phyloP scores from a whole-genome alignment of 2,888 invertebrate genomes.

The Tetragonula carbonaria region DNA sequence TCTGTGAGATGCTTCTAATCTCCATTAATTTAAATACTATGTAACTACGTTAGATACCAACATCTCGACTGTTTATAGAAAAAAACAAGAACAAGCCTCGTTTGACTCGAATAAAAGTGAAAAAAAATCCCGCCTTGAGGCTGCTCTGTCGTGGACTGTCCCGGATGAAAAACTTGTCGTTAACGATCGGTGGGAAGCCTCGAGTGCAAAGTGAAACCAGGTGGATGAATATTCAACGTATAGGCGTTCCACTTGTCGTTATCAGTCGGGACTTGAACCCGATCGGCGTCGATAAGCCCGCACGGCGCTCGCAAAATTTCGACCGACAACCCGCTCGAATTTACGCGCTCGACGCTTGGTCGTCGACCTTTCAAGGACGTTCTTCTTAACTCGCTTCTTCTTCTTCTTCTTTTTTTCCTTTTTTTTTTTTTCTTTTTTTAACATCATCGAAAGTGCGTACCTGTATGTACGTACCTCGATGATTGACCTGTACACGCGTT shows the following conservation, averaged over 20 bases:
- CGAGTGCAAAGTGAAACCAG: slow-evolving; percentile 1
- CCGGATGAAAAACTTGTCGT: neutral
- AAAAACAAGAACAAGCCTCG: too few relatives aligned
- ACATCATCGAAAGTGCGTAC: neutral
- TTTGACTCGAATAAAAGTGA: too few relatives aligned
- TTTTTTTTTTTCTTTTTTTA: neutral
- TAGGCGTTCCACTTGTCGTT: slow-evolving; percentile 10
- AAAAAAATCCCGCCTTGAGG: too few relatives aligned
- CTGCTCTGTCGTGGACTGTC: neutral
- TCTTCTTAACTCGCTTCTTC: neutral
- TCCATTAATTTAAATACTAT: too few relatives aligned
- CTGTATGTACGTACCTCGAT: too few relatives aligned
- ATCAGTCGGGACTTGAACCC: neutral
- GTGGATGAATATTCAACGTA: slow-evolving; percentile 21
- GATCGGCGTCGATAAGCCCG: slow-evolving; percentile 2
- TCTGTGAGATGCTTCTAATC: too few relatives aligned
- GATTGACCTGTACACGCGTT: too few relatives aligned
- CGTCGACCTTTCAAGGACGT: slow-evolving; percentile 11
- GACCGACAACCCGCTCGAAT: neutral
- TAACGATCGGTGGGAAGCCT: slow-evolving; percentile 1
- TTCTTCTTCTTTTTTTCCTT: too few relatives aligned
- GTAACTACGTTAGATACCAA: too few relatives aligned
- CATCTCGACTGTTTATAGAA: too few relatives aligned
- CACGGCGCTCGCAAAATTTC: slow-evolving; percentile 4
- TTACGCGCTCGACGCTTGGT: neutral